A percentile compares a stretch with the other conserved stretches of the same genome.
These are phyloP conservation scores for Apeltes quadracus DNA, from an alignment of 2,113 vertebrate species.

Conservation along the genomic window DNA sequence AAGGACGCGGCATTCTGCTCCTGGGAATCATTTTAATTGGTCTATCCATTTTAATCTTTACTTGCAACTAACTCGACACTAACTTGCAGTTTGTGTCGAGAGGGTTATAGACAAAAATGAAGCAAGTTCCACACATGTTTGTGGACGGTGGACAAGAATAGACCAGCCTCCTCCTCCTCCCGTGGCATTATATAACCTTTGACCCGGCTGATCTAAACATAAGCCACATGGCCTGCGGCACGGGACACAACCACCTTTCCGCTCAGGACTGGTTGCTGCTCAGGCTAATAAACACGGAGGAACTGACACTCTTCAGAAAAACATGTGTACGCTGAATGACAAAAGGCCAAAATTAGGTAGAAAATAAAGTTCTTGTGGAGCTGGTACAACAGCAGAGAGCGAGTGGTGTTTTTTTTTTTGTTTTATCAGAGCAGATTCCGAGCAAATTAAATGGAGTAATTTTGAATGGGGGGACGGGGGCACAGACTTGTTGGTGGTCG, in stretches of 20 bases:
- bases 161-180: conserved; percentile 24
- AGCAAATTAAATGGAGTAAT: not conserved
- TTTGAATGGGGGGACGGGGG: not conserved
- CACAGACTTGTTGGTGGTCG: not conserved
- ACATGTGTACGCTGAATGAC: too few species aligned
- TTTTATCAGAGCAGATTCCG: not conserved
- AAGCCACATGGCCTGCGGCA: not conserved
- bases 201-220: conserved; percentile 58
- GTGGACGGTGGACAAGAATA: conserved; percentile 52
- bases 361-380: too few species aligned
- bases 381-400: not conserved
- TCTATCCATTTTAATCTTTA: not conserved
- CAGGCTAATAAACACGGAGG: too few species aligned
- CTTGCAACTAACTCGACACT: too few species aligned
- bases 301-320: too few species aligned
- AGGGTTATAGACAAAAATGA: too few species aligned
- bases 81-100: too few species aligned
- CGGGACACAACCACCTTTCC: not conserved
- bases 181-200: conserved; percentile 43
- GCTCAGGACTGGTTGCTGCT: not conserved
- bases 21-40: not conserved
- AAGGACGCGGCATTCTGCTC: not conserved
- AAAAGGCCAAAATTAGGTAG: not conserved
- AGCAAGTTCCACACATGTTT: not conserved
- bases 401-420: not conserved